Evolutionary conservation across 2,888 invertebrate genomes (phyloP), one percentile per base, ranked within the genome.

Genomic region (Watsonalla cultraria): DNA sequence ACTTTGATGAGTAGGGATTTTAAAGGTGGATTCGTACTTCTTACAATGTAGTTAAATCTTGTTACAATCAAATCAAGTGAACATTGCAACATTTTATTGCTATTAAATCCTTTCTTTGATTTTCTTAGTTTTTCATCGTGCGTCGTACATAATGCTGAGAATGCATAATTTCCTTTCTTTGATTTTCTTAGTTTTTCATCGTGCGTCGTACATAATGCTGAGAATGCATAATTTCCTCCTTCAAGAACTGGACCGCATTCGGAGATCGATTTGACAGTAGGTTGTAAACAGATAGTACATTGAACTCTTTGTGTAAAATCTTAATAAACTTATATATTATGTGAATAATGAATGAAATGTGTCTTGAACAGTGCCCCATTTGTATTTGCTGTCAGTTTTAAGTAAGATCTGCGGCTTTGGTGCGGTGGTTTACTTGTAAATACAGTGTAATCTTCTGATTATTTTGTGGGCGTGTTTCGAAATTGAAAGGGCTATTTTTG

Each of bases 261-360:
- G 8, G 5, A 14, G 35, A 49, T 49, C 49, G 49, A 49, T 49
- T 49, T 49, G 49, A 49, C 49, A 49, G 76, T 70, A 74, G 56
- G 62, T 78, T 82, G 83, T 87, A 88, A 88, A 88, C 86, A 87
- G 51, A 52, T 58, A 65, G 84, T 78, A 78, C 86, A 86, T 79
- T 87, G 87, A 86, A 88, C 86, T 76, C 69, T 54, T 68, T 62
- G 47, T 68, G 56, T 65, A 74, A 64, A 58, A 57, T 51, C 51
- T 57, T 51, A 74, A 72, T 74, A 73, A 72, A 66, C 61, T 69
- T 65, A 68, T 66, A 78, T 75, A 79, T 61, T 65, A 54, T 53
- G 35, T 48, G 65, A 68, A 64, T 74, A 61, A 71, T 82, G 65
- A 78, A 77, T 76, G 65, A 82, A 84, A 83, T 66, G 67, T 70